phyloP scores from a whole-genome alignment of 1,140 invertebrate genomes.

The Drosophila sp. region DNA sequence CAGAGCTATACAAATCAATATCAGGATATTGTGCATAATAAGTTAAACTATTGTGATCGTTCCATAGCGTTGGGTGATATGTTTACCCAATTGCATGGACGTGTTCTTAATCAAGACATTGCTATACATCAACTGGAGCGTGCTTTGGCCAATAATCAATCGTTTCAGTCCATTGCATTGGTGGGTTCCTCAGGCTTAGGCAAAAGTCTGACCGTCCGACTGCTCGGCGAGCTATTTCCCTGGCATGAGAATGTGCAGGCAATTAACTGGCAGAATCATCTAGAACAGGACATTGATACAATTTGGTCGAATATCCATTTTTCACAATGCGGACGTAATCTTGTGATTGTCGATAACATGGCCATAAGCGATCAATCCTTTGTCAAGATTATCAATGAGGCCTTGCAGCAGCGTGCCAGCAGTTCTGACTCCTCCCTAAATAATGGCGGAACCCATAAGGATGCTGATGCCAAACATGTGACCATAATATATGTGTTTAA shows the following conservation, averaged over 20 bases:
- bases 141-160: conserved; percentile 31
- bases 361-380: conserved; percentile 23
- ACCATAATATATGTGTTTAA: conserved; percentile 55
- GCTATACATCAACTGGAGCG: conserved; percentile 49
- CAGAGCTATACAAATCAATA: conserved; percentile 42
- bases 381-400: conserved; percentile 27
- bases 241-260: conserved; percentile 52
- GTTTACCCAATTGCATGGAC: conserved; percentile 25
- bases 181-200: conserved; percentile 52
- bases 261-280: conserved; percentile 33
- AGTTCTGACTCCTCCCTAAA: too few species aligned
- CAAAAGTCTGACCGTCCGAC: conserved; percentile 44
- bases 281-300: not conserved
- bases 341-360: conserved; percentile 58
- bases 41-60: conserved; percentile 56
- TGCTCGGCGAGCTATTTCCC: conserved; percentile 42
- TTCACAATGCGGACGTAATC: conserved; percentile 49
- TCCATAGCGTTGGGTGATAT: conserved; percentile 21
- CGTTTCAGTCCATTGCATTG: conserved; percentile 42
- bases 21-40: conserved; percentile 58
- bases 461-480: conserved; percentile 25
- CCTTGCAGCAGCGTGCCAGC: not conserved
- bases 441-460: not conserved
- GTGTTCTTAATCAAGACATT: conserved; percentile 55
- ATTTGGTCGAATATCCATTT: conserved; percentile 7